Evolutionary conservation across 53 echinoderm and acorn worm genomes (phyloP).

Genomic region (Echinarachnius parma): DNA sequence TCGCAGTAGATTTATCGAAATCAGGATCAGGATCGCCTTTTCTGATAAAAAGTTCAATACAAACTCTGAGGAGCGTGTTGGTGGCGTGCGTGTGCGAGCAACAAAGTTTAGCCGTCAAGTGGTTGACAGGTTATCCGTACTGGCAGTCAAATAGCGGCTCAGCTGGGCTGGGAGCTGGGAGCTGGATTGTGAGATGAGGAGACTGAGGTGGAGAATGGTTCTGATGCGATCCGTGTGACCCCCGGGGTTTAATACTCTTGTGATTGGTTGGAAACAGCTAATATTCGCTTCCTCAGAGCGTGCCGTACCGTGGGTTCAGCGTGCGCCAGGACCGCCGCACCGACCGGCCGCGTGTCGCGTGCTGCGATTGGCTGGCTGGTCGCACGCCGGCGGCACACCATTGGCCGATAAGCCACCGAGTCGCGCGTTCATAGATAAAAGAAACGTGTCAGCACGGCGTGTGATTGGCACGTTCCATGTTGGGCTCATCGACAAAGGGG

Average conservation of each 20-base stretch:
- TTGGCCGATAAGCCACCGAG: slow-evolving; percentile 28
- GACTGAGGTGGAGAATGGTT: no score
- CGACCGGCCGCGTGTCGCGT: slow-evolving; percentile 47
- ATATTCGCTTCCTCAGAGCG: slow-evolving; percentile 37
- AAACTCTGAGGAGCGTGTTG: slow-evolving; percentile 35
- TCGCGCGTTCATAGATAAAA: slow-evolving; percentile 35
- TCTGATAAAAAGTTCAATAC: no score
- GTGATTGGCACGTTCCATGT: slow-evolving; percentile 50
- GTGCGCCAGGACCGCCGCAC: slow-evolving; percentile 30
- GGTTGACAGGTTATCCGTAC: slow-evolving; percentile 44
- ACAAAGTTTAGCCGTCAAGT: slow-evolving; percentile 40
- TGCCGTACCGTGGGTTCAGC: slow-evolving; percentile 38
- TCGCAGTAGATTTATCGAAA: slow-evolving; percentile 6
- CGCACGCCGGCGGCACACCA: slow-evolving; percentile 40
- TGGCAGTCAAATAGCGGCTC: slow-evolving; percentile 46
- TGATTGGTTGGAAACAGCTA: slow-evolving; percentile 47
- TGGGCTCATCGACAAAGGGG: slow-evolving; percentile 31
- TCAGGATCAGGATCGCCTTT: no score
- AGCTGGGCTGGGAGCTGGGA: slow-evolving; percentile 16
- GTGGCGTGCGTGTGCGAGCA: no score
- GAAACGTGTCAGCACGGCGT: slow-evolving; percentile 27
- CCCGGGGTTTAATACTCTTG: slow-evolving; percentile 38
- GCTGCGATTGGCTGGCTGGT: slow-evolving; percentile 45
- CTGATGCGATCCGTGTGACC: not conserved
- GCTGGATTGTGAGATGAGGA: slow-evolving; percentile 11